A percentile compares a stretch with the other conserved stretches of the same genome.
Conservation (phyloP, 2,113 vertebrate genomes). For the Lepus europaeus region DNA sequence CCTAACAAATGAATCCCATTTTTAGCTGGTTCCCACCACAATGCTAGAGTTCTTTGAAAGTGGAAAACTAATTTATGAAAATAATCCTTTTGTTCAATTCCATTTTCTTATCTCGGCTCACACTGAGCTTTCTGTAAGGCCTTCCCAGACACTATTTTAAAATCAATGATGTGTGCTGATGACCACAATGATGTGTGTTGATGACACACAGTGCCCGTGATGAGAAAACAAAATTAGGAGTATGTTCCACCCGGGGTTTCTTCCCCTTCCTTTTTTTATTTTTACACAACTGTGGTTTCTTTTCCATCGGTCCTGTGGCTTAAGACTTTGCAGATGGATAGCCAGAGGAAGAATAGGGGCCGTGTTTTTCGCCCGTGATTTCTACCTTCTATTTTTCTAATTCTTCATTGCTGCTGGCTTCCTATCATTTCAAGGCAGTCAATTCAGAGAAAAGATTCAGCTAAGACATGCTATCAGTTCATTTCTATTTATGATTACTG, state of each 20-base stretch:
- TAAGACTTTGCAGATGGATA: constrained; percentile 21
- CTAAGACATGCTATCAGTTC: constrained; percentile 73
- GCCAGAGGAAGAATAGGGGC: constrained; percentile 19
- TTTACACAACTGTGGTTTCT: background rate
- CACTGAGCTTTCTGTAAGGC: constrained; percentile 62
- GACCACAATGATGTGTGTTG: constrained; percentile 59
- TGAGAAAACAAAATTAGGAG: constrained; percentile 69
- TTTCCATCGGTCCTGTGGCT: constrained; percentile 54
- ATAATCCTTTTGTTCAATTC: constrained; percentile 66
- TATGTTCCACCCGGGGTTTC: background rate
- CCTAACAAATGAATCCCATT: constrained; percentile 56
- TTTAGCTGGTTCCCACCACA: constrained; percentile 65
- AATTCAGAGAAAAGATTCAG: constrained; percentile 70
- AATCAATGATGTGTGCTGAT: constrained; percentile 64
- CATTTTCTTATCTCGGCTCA: constrained; percentile 67
- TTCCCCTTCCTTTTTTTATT: background rate
- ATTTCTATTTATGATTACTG: constrained; percentile 83
- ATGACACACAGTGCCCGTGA: constrained; percentile 10
- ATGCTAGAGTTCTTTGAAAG: constrained; percentile 65
- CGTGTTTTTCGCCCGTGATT: constrained; percentile 9
- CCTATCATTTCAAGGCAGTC: constrained; percentile 67
- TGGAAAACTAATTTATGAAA: constrained; percentile 76
- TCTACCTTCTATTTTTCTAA: constrained; percentile 68
- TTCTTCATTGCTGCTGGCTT: constrained; percentile 60
- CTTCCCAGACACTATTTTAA: constrained; percentile 66